These are phyloP conservation scores for Centropus unirufus DNA, from an alignment of 2,113 vertebrate genomes.

Conservation along the genomic window DNA sequence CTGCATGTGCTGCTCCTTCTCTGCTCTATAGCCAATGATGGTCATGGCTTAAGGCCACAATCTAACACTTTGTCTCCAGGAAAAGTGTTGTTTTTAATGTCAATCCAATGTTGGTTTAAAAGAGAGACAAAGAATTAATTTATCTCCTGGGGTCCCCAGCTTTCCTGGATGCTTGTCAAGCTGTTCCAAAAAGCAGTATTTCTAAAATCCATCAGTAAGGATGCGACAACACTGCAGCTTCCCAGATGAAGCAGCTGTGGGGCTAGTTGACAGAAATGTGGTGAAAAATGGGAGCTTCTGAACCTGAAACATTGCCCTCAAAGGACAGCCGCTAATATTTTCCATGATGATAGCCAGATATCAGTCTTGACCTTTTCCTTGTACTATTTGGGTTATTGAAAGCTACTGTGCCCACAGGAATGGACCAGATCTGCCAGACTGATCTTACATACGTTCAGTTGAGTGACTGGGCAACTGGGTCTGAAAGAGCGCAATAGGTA, in stretches of 20 bases:
- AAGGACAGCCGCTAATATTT: neutral
- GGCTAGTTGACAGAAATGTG: neutral
- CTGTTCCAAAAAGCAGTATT: neutral
- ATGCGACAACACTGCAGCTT: neutral
- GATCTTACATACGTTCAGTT: neutral
- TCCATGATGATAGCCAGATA: neutral
- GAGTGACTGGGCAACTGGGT: neutral
- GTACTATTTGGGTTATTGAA: neutral
- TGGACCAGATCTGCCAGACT: neutral
- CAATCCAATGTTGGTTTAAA: conserved; percentile 14
- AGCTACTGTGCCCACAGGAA: neutral
- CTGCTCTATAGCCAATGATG: conserved; percentile 51
- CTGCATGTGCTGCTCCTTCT: conserved; percentile 13
- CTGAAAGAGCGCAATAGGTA: neutral
- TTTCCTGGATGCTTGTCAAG: conserved; percentile 4
- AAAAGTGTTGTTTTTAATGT: conserved; percentile 14
- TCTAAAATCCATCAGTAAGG: conserved; percentile 15
- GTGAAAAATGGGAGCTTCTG: neutral
- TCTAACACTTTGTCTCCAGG: neutral
- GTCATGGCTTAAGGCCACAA: conserved; percentile 35
- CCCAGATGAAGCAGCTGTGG: neutral
- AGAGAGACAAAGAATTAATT: conserved; percentile 14
- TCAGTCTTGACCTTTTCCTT: neutral
- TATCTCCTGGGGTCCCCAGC: conserved; percentile 8
- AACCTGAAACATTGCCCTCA: neutral